These are phyloP conservation scores for Thecophora atra DNA, from an alignment of 2,888 invertebrate species.

Conservation along the genomic window DNA sequence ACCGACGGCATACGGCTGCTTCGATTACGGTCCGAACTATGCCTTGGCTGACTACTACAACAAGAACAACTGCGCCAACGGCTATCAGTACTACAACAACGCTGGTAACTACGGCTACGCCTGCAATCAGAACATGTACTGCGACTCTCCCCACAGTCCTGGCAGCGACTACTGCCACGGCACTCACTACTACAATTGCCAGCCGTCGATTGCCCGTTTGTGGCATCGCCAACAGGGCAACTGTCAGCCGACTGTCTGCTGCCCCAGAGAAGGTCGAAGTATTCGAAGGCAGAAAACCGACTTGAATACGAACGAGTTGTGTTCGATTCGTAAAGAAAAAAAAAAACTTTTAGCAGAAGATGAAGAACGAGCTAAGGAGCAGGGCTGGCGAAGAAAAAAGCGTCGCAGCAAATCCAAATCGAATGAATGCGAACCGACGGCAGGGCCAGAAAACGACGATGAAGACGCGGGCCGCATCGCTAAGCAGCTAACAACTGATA, in stretches of 20 bases:
- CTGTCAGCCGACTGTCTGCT: slow-evolving; percentile 3
- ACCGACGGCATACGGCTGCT: slow-evolving; percentile 33
- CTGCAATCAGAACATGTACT: slow-evolving; percentile 38
- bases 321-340: background rate
- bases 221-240: background rate
- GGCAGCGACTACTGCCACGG: slow-evolving; percentile 39
- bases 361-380: background rate
- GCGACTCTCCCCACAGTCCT: background rate
- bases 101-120: slow-evolving; percentile 31
- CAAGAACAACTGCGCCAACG: slow-evolving; percentile 5
- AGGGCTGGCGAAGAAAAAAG: slow-evolving; percentile 9
- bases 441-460: background rate
- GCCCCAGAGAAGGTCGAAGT: background rate
- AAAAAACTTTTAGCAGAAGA: background rate
- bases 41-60: background rate
- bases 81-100: slow-evolving; percentile 30
- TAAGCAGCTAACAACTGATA: background rate
- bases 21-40: slow-evolving; percentile 29
- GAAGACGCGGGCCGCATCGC: slow-evolving; percentile 23
- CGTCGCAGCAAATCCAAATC: background rate
- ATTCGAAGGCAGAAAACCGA: slow-evolving; percentile 40
- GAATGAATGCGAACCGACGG: background rate
- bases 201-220: background rate
- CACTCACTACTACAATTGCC: slow-evolving; percentile 41
- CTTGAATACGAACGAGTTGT: slow-evolving; percentile 42